phyloP scores from a whole-genome alignment of 2,797 vertebrate genomes.

The Epinephelus coioides region DNA sequence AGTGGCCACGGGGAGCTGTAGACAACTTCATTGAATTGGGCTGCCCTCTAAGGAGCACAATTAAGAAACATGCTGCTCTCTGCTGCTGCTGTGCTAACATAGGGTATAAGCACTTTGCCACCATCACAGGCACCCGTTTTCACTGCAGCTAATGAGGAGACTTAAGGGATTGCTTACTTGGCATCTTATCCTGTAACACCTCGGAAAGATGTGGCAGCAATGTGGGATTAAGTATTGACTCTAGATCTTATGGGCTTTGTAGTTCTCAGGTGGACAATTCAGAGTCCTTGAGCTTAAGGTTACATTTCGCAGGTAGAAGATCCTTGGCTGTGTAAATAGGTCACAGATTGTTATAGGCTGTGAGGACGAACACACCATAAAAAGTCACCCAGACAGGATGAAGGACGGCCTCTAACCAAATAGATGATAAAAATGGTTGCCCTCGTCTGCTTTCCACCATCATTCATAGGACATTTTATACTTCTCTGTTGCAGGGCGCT shows the following conservation, averaged over 20 bases:
- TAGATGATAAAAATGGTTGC: slow-evolving; percentile 64
- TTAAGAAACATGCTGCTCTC: slow-evolving; percentile 72
- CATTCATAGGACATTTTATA: slow-evolving; percentile 56
- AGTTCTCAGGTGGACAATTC: slow-evolving; percentile 57
- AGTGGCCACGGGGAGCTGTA: slow-evolving; percentile 71
- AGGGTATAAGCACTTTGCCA: slow-evolving; percentile 40
- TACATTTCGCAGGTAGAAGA: slow-evolving; percentile 63
- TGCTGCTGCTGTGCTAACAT: slow-evolving; percentile 50
- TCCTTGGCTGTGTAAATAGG: slow-evolving; percentile 69
- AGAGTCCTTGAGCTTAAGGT: slow-evolving; percentile 61
- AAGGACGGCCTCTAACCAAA: slow-evolving; percentile 70
- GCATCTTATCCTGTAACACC: slow-evolving; percentile 36
- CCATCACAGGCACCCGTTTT: slow-evolving; percentile 33
- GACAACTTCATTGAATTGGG: slow-evolving; percentile 78
- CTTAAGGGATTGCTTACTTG: slow-evolving; percentile 58
- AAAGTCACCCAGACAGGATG: slow-evolving; percentile 67
- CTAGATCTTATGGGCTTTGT: slow-evolving; percentile 40
- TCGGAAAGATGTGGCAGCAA: slow-evolving; percentile 35
- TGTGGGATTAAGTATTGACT: slow-evolving; percentile 59
- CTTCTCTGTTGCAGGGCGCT: slow-evolving; percentile 39
- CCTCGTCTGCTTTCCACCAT: slow-evolving; percentile 51
- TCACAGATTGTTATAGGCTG: slow-evolving; percentile 66
- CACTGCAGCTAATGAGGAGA: slow-evolving; percentile 52
- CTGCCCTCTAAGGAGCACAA: slow-evolving; percentile 70
- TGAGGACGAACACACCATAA: slow-evolving; percentile 67